Percentiles rank a stretch among this genome's conserved stretches.
These are phyloP conservation scores for Cerastoderma edule DNA, from an alignment of 2,888 invertebrate species.

Conservation along the genomic window DNA sequence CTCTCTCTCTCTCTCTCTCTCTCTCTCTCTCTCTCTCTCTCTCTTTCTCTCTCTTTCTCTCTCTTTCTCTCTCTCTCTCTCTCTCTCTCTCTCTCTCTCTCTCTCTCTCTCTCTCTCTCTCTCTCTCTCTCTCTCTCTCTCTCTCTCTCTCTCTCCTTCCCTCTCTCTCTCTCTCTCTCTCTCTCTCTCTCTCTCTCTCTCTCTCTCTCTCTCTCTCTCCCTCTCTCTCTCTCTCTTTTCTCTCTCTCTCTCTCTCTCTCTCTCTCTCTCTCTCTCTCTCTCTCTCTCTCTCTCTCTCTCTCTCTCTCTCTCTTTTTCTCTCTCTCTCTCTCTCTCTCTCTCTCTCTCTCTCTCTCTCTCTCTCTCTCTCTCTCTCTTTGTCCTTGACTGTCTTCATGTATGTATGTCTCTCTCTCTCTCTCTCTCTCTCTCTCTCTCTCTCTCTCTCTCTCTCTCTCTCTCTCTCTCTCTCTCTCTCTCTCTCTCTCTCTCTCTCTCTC, in stretches of 20 bases:
- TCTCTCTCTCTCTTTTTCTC: slow-evolving; percentile 2
- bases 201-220: not conserved
- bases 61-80: not conserved
- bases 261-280: not conserved
- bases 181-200: slow-evolving; percentile 16
- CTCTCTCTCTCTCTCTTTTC: not conserved
- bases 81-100: slow-evolving; percentile 8
- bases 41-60: not conserved
- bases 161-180: not conserved
- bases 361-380: slow-evolving; percentile 8
- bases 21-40: slow-evolving; percentile 13
- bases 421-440: slow-evolving; percentile 5
- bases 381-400: not conserved
- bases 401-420: too few species aligned
- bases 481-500: not conserved
- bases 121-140: slow-evolving; percentile 21
- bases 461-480: not conserved
- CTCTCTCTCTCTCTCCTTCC: slow-evolving; percentile 6
- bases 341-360: slow-evolving; percentile 18
- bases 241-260: not conserved
- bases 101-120: slow-evolving; percentile 9
- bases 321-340: slow-evolving; percentile 19
- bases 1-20: not conserved
- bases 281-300: slow-evolving; percentile 9
- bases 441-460: slow-evolving; percentile 7